phyloP scores from a whole-genome alignment of 2,797 vertebrate genomes.

The Anomalospiza imberbis region DNA sequence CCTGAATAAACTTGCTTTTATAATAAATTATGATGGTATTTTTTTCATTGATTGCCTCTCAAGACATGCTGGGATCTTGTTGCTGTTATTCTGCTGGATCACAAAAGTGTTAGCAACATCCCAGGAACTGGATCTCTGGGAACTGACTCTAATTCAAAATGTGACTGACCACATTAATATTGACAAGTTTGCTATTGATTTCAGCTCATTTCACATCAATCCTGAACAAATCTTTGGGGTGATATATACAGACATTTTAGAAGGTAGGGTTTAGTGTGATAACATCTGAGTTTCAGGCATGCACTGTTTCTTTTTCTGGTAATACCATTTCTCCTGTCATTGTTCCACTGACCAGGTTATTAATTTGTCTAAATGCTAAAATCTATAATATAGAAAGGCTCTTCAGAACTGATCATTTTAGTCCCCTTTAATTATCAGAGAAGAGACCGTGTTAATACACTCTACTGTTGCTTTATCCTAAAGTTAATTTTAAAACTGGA shows the following conservation, averaged over 20 bases:
- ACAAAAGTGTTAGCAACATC: not conserved
- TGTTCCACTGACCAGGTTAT: not conserved
- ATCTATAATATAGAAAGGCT: not conserved
- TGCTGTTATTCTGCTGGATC: not conserved
- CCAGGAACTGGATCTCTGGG: not conserved
- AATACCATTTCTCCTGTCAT: not conserved
- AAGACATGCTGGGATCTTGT: not conserved
- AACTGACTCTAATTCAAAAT: not conserved
- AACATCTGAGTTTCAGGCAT: not conserved
- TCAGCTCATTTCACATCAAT: not conserved
- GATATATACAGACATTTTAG: not conserved
- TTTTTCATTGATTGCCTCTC: not conserved
- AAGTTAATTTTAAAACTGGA: not conserved
- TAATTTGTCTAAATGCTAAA: not conserved
- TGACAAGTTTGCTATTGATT: not conserved
- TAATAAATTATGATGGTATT: not conserved
- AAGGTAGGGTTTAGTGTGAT: not conserved
- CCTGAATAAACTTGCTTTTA: not conserved
- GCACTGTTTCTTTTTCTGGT: not conserved
- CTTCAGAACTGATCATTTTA: not conserved
- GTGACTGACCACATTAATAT: not conserved
- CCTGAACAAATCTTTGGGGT: not conserved
- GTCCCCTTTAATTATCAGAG: not conserved
- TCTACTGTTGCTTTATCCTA: not conserved
- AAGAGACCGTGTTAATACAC: not conserved